phyloP scores from a whole-genome alignment of 2,797 vertebrate species.

The Linurgus olivaceus region DNA sequence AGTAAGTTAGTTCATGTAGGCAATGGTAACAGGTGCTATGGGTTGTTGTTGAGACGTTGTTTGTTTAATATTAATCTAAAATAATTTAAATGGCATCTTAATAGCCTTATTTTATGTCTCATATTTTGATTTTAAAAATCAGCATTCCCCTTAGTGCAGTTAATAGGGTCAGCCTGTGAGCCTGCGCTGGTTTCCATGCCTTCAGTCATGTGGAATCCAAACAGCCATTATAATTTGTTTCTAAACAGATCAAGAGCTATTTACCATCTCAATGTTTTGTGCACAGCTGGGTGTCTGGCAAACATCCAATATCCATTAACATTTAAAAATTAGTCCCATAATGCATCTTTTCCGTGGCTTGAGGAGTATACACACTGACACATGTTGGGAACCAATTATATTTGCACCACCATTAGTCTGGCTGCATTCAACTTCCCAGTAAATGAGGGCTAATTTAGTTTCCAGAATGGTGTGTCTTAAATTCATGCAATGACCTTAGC shows the following conservation, averaged over 20 bases:
- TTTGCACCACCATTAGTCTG: constrained; percentile 77
- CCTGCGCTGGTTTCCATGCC: constrained; percentile 73
- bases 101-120: constrained; percentile 54
- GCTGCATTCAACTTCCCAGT: constrained; percentile 74
- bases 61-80: constrained; percentile 67
- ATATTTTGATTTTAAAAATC: constrained; percentile 67
- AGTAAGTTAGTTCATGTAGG: constrained; percentile 1
- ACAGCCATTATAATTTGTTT: constrained; percentile 83
- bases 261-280: constrained; percentile 82
- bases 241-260: constrained; percentile 85
- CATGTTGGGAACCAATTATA: constrained; percentile 81
- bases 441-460: constrained; percentile 80
- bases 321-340: constrained; percentile 85
- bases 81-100: constrained; percentile 64
- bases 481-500: constrained; percentile 75
- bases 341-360: constrained; percentile 81
- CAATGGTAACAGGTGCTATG: constrained; percentile 60
- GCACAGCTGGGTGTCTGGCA: constrained; percentile 83
- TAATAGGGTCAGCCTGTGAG: constrained; percentile 77
- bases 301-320: constrained; percentile 83
- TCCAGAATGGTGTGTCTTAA: constrained; percentile 75
- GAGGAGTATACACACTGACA: constrained; percentile 77
- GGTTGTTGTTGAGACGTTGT: constrained; percentile 11
- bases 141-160: constrained; percentile 54
- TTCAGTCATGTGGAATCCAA: constrained; percentile 77